These are phyloP conservation scores for Zosterops borbonicus DNA, from an alignment of 2,113 vertebrate species.

Conservation along the genomic window DNA sequence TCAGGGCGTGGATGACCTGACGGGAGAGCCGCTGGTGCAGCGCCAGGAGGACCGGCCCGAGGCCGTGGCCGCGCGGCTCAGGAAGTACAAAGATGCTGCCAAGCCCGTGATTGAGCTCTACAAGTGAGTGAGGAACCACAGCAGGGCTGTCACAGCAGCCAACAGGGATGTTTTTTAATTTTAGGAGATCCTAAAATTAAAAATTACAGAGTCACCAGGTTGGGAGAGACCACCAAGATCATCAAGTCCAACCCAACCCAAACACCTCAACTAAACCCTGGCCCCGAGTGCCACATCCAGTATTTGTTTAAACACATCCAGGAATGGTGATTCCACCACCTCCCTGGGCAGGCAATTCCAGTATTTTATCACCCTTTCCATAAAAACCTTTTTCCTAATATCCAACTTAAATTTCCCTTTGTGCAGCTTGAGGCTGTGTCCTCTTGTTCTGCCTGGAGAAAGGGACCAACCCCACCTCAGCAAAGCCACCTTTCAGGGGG, in stretches of 20 bases:
- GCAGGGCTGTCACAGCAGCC: background rate
- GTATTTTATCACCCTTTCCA: background rate
- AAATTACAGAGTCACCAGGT: background rate
- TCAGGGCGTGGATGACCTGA: constrained; percentile 92
- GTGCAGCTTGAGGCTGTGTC: background rate
- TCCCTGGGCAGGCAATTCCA: background rate
- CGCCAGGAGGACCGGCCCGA: constrained; percentile 90
- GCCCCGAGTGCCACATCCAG: no score
- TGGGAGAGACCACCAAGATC: no score
- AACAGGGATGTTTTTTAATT: no score
- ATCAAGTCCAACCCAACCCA: background rate
- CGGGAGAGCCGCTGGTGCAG: constrained; percentile 87
- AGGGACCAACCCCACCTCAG: background rate
- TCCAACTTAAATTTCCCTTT: background rate
- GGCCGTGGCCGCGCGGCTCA: constrained; percentile 84
- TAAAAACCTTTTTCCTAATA: background rate
- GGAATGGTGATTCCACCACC: background rate
- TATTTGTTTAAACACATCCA: no score
- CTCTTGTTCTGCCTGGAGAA: background rate
- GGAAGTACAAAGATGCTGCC: constrained; percentile 93
- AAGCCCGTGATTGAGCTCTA: constrained; percentile 94
- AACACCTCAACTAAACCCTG: background rate
- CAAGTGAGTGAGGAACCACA: constrained; percentile 78
- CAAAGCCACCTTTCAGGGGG: background rate
- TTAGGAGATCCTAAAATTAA: no score